Base-by-base conservation (phyloP, 1,140 invertebrate genomes). In the Metopolophium dirhodum region DNA sequence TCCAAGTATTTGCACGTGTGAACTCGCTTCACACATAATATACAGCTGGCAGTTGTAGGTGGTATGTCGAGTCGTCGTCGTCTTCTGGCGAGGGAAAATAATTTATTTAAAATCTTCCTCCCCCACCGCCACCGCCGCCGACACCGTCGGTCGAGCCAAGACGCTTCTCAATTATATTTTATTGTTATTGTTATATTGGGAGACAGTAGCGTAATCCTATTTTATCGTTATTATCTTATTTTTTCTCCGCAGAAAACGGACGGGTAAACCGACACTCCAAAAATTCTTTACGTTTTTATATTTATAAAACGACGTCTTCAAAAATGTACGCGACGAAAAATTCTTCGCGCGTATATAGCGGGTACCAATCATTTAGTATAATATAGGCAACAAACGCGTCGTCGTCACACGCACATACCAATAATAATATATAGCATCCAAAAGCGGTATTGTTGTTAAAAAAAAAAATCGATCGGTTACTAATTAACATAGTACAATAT, bases 151-250 rank as follows among this genome's bases (percentile, higher is more conserved):
- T 14, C 9, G 35, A 54, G 51, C 88, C 88, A 57, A 89, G 88
- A 30, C 49, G n/a, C 23, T 18, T n/a, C n/a, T 57, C 51, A 37
- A 57, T 89, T 89, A 89, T 89, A 57, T 89, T 54, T 89, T 57
- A 57, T 37, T 89, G 37, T 89, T 57, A 89, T 54, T 89, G n/a
- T 54, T 54, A 57, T 89, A 57, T 89, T 26, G 51, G 22, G 23
- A 35, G 88, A 57, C 88, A 54, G 88, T 54, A 54, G 88, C 88
- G 22, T 89, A 89, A 57, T 89, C 88, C 51, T 89, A 89, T 57
- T 57, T 89, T 89, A 89, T 89, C 54, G 51, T 89, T 89, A 89
- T 57, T 54, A 57, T 35, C 57, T 57, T 89, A 57, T 89, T 89
- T 89, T 37, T 11, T 54, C n/a, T 37, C 26, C 49, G 30, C 30